Base-by-base conservation (phyloP, 2,888 invertebrate genomes). In the Dryobotodes eremita region DNA sequence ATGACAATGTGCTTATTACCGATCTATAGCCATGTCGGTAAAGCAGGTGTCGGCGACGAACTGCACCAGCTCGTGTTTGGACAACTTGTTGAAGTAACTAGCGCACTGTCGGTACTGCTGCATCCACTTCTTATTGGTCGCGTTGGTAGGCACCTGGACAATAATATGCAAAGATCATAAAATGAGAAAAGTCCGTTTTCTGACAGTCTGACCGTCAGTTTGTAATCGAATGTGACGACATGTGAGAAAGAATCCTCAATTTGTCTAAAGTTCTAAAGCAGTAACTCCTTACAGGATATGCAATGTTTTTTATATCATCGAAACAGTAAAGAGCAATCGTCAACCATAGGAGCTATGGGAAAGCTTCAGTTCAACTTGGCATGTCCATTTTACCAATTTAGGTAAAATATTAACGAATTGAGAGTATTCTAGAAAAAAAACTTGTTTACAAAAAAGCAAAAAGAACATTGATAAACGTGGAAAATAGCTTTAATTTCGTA, bases 31-130 rank as follows among this genome's bases (percentile, higher is more conserved):
- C 26, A 92, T 90, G 13, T 88, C 86, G 5, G 93, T 91, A 91
- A 97, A 97, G 91, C 97, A 96, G 2, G 94, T 94, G 77, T 94
- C 92, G 6, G 89, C 90, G 13, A 96, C 91, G 85, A 97, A 96
- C 71, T 91, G 89, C 79, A 94, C 78, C 57, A 97, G 89, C 74
- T 97, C 96, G 2, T 94, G 94, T 76, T 95, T 94, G 75, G 92
- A 86, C 71, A 97, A 93, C 91, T 97, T 97, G 93, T 92, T 96
- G 94, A 97, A 97, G 92, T 96, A 97, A 89, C 96, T 95, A 48
- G 94, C 94, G 90, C 97, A 97, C 90, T 96, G 95, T 10, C 97
- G 94, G 91, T 96, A 97, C 88, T 96, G 97, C 91, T 97, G 97
- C 96, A 97, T 97, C 97, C 97, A 97, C 84, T 96, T 96, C 93